phyloP scores from a whole-genome alignment of 2,888 invertebrate genomes.

The Eilema sororculum region DNA sequence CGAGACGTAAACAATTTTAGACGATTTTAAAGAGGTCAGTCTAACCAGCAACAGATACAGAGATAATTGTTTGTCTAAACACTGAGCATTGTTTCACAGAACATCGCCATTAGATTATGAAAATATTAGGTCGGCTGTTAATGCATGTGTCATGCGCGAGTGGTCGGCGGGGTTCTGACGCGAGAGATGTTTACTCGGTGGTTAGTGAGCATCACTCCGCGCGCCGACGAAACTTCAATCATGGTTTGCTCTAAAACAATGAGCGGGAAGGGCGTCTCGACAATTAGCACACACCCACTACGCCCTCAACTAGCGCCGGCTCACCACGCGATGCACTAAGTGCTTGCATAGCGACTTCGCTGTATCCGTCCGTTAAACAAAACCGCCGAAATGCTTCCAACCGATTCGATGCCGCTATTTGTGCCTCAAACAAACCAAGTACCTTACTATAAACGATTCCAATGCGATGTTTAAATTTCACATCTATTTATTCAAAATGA shows the following conservation, averaged over 20 bases:
- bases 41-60: constrained; percentile 83
- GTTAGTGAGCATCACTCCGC: constrained; percentile 81
- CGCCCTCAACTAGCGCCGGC: constrained; percentile 77
- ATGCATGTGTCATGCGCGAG: constrained; percentile 85
- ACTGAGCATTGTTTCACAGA: constrained; percentile 84
- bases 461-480: constrained; percentile 70
- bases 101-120: constrained; percentile 87
- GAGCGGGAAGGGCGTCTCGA: constrained; percentile 83
- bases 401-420: constrained; percentile 56
- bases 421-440: constrained; percentile 61
- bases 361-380: constrained; percentile 66
- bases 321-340: constrained; percentile 67
- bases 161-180: constrained; percentile 71
- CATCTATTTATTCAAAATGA: constrained; percentile 70
- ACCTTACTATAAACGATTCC: constrained; percentile 63
- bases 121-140: constrained; percentile 86
- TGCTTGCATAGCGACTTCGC: constrained; percentile 73
- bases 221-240: constrained; percentile 84
- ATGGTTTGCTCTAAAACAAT: constrained; percentile 86
- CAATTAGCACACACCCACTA: constrained; percentile 85
- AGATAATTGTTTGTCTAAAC: constrained; percentile 84
- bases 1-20: constrained; percentile 80
- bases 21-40: constrained; percentile 84
- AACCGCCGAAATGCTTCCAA: constrained; percentile 53
- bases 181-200: constrained; percentile 76